phyloP scores from a whole-genome alignment of 2,797 vertebrate species.

The Danio jaintianensis region DNA sequence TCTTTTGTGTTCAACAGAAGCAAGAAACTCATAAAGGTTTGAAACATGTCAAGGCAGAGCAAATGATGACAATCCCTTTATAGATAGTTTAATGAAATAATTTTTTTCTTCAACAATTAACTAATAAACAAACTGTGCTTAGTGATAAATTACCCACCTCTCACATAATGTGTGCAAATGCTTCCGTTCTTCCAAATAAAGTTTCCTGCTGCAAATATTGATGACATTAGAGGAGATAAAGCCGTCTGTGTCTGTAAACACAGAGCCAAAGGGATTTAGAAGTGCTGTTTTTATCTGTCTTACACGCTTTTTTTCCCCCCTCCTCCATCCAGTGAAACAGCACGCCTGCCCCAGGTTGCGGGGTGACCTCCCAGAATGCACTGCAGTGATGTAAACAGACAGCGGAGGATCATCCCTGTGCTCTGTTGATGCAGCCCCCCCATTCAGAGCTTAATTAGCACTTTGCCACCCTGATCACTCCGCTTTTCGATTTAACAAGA shows the following conservation, averaged over 20 bases:
- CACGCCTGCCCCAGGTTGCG: slow-evolving; percentile 57
- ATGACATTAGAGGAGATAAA: slow-evolving; percentile 39
- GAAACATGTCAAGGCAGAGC: too few relatives aligned
- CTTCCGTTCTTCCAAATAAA: slow-evolving; percentile 27
- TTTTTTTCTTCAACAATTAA: background rate
- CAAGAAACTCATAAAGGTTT: too few relatives aligned
- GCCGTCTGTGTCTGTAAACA: slow-evolving; percentile 40
- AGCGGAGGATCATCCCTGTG: slow-evolving; percentile 57
- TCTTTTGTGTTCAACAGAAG: too few relatives aligned
- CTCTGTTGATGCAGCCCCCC: slow-evolving; percentile 71
- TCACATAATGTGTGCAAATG: background rate
- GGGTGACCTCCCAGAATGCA: slow-evolving; percentile 71
- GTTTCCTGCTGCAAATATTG: slow-evolving; percentile 26
- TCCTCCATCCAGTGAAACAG: slow-evolving; percentile 47
- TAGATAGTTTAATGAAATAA: too few relatives aligned
- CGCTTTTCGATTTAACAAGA: slow-evolving; percentile 78
- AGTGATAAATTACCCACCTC: background rate
- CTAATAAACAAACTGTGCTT: background rate
- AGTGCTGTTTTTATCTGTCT: slow-evolving; percentile 46
- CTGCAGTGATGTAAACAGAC: slow-evolving; percentile 69
- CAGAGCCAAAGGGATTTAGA: slow-evolving; percentile 47
- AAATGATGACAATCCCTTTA: too few relatives aligned
- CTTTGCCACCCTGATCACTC: slow-evolving; percentile 77
- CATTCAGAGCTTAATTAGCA: slow-evolving; percentile 85
- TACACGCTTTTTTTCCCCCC: background rate